Evolutionary conservation across 2,797 vertebrate genomes (phyloP).

Genomic region (Clarias laeviceps): DNA sequence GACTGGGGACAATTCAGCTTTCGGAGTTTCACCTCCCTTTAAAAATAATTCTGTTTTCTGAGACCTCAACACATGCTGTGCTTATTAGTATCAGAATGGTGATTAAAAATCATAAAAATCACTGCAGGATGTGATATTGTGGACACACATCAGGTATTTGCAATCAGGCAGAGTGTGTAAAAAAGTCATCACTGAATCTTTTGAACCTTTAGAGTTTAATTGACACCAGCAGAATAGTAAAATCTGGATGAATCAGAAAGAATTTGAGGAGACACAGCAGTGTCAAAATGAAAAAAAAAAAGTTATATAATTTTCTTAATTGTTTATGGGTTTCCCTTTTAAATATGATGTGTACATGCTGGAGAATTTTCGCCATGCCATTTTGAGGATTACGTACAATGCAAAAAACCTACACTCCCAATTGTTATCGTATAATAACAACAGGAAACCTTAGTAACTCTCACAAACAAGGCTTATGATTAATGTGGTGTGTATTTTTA

Average conservation of each 20-base stretch:
- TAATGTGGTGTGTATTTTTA: slow-evolving; percentile 13
- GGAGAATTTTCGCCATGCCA: background rate
- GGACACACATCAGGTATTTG: background rate
- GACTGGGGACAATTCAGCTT: background rate
- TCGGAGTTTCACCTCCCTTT: background rate
- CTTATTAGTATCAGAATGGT: background rate
- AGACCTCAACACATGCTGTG: background rate
- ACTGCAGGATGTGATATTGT: background rate
- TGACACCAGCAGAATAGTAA: too few species aligned
- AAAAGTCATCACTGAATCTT: background rate
- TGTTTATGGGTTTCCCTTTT: background rate
- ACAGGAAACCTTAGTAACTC: background rate
- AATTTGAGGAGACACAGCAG: background rate
- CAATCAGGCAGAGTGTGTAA: background rate
- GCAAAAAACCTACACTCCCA: background rate
- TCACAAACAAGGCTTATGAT: background rate
- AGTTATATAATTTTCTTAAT: background rate
- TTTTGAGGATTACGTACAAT: background rate
- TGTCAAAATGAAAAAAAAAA: background rate
- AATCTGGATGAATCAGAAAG: background rate
- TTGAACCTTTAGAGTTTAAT: background rate
- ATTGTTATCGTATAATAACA: background rate
- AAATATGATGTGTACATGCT: background rate
- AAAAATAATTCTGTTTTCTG: background rate
- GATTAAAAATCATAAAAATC: background rate